phyloP scores from a whole-genome alignment of 1,140 invertebrate genomes.

The Adoxophyes honmai region DNA sequence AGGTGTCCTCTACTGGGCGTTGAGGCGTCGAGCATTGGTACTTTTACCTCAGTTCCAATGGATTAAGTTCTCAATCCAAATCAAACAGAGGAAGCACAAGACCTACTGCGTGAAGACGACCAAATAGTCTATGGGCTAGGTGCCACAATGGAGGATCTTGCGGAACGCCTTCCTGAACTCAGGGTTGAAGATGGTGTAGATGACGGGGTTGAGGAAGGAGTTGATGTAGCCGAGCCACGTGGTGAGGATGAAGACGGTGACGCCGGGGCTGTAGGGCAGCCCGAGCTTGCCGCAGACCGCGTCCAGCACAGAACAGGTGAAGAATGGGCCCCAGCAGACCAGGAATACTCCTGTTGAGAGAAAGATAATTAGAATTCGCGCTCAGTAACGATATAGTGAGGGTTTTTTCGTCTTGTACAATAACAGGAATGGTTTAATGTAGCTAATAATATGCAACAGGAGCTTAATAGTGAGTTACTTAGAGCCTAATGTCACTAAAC shows the following conservation, averaged over 20 bases:
- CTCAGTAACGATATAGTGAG: too few relatives aligned
- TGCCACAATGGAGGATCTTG: slow-evolving; percentile 88
- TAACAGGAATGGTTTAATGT: too few relatives aligned
- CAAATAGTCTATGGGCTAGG: slow-evolving; percentile 64
- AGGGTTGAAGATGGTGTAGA: slow-evolving; percentile 99
- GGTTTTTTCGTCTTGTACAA: too few relatives aligned
- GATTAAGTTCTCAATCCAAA: too few relatives aligned
- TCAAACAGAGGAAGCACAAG: too few relatives aligned
- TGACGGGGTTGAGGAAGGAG: slow-evolving; percentile 98
- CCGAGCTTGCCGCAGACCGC: slow-evolving; percentile 93
- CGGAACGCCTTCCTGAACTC: slow-evolving; percentile 99
- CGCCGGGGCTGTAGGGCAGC: slow-evolving; percentile 88
- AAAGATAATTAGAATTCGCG: too few relatives aligned
- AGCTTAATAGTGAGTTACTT: too few relatives aligned
- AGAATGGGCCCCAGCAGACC: slow-evolving; percentile 99
- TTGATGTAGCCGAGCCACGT: slow-evolving; percentile 99
- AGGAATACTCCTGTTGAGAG: slow-evolving; percentile 89
- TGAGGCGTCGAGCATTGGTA: too few relatives aligned
- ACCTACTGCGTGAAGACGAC: slow-evolving; percentile 38
- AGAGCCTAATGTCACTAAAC: too few relatives aligned
- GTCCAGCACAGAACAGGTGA: slow-evolving; percentile 97
- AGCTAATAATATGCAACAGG: too few relatives aligned
- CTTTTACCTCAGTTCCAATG: too few relatives aligned
- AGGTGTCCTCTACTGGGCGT: too few relatives aligned
- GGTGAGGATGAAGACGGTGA: slow-evolving; percentile 94